Evolutionary conservation across 2,797 vertebrate species (phyloP).

Genomic region (Apodemus agrarius): DNA sequence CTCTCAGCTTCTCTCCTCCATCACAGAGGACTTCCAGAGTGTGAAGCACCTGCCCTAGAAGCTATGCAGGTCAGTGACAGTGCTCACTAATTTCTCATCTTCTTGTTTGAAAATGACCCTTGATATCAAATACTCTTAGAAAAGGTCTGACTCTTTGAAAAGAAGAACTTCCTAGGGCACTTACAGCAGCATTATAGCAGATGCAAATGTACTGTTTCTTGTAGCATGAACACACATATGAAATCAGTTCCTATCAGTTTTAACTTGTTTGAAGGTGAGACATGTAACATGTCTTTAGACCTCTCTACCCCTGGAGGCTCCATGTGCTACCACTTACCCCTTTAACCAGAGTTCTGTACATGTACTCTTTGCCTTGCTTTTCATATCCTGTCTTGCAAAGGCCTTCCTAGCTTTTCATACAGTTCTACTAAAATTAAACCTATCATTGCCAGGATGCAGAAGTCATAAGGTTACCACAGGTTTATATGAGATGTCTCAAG

Average conservation of each 20-base stretch:
- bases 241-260: background rate
- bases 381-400: background rate
- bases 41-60: fast-evolving
- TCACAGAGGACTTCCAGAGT: fast-evolving
- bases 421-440: background rate
- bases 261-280: background rate
- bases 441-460: too few relatives aligned
- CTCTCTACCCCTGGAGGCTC: fast-evolving
- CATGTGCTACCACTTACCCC: fast-evolving
- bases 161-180: background rate
- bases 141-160: background rate
- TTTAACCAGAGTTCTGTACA: background rate
- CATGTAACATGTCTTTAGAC: fast-evolving
- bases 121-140: background rate
- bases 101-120: background rate
- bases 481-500: background rate
- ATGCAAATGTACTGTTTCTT: background rate
- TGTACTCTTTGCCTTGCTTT: background rate
- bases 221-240: background rate
- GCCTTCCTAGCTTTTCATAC: background rate
- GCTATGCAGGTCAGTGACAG: fast-evolving
- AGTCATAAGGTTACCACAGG: background rate
- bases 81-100: fast-evolving
- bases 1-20: background rate
- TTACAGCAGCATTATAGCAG: background rate